Percentiles rank a stretch among this genome's conserved stretches.
These are phyloP conservation scores for Minunthozetes semirufus DNA, from an alignment of 2,888 invertebrate genomes.

Conservation along the genomic window DNA sequence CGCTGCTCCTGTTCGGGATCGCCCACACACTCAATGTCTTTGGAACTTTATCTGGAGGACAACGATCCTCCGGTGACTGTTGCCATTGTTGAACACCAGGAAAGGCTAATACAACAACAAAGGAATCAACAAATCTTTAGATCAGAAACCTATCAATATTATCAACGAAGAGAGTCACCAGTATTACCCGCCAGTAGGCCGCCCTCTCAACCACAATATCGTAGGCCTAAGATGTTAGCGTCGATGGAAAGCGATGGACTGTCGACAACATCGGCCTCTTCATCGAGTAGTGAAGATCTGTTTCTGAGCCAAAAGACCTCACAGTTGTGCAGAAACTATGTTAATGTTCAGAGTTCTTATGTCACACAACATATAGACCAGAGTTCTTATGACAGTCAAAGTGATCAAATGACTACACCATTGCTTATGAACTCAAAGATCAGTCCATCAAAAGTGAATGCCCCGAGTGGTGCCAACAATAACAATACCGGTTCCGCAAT, in stretches of 20 bases:
- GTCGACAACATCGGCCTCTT: conserved; percentile 35
- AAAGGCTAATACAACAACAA: conserved; percentile 31
- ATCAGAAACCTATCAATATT: background rate
- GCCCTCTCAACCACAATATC: conserved; percentile 28
- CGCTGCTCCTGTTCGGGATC: conserved; percentile 38
- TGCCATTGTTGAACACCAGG: conserved; percentile 32
- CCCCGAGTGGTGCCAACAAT: conserved; percentile 2
- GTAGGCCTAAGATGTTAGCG: conserved; percentile 39
- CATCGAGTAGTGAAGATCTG: conserved; percentile 33
- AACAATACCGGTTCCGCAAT: background rate
- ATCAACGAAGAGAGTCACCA: background rate
- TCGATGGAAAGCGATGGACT: conserved; percentile 44
- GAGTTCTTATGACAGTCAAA: conserved; percentile 15
- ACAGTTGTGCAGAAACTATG: conserved; percentile 24
- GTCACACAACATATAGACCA: background rate
- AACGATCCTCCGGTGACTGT: conserved; percentile 30
- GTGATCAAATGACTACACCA: conserved; percentile 11
- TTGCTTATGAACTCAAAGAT: background rate
- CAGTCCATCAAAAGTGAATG: conserved; percentile 24
- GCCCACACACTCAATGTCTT: conserved; percentile 36
- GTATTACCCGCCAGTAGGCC: background rate
- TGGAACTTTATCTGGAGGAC: conserved; percentile 29
- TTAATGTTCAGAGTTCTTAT: conserved; percentile 24
- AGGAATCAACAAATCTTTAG: conserved; percentile 12
- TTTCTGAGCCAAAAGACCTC: background rate